A percentile compares a stretch with the other conserved stretches of the same genome.
Conservation (phyloP, 2,113 vertebrate species). For the Turdus rufiventris region DNA sequence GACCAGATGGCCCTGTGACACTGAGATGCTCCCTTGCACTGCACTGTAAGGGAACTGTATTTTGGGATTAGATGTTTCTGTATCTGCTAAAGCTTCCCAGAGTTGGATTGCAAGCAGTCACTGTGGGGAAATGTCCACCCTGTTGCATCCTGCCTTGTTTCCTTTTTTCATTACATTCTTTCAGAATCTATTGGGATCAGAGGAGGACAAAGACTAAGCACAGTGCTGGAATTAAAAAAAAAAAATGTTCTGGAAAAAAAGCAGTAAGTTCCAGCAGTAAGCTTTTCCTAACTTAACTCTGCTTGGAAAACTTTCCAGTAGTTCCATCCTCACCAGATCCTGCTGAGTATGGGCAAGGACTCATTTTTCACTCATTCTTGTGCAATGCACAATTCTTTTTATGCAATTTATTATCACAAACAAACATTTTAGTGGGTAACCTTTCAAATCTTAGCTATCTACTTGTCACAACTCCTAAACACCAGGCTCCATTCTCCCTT, state of each 20-base stretch:
- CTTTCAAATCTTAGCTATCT: background rate
- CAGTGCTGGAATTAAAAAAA: background rate
- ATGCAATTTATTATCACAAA: background rate
- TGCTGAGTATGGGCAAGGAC: background rate
- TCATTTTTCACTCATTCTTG: background rate
- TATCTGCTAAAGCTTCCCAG: background rate
- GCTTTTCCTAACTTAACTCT: background rate
- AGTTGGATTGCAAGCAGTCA: background rate
- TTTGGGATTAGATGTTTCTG: background rate
- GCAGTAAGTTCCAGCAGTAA: background rate
- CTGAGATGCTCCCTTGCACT: background rate
- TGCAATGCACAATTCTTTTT: background rate
- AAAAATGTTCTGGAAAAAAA: background rate
- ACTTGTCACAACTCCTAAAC: background rate
- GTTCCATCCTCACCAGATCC: background rate
- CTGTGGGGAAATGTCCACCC: background rate
- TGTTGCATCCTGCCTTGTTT: background rate
- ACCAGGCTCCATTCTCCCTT: background rate
- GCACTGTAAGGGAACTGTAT: background rate
- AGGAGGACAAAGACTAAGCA: background rate
- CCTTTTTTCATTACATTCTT: background rate
- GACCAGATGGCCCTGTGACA: background rate
- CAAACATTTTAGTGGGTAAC: background rate
- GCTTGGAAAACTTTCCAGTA: background rate
- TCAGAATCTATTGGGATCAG: background rate